These are phyloP conservation scores for Eulemur mongoz DNA, from an alignment of 2,797 vertebrate genomes.

Conservation along the genomic window DNA sequence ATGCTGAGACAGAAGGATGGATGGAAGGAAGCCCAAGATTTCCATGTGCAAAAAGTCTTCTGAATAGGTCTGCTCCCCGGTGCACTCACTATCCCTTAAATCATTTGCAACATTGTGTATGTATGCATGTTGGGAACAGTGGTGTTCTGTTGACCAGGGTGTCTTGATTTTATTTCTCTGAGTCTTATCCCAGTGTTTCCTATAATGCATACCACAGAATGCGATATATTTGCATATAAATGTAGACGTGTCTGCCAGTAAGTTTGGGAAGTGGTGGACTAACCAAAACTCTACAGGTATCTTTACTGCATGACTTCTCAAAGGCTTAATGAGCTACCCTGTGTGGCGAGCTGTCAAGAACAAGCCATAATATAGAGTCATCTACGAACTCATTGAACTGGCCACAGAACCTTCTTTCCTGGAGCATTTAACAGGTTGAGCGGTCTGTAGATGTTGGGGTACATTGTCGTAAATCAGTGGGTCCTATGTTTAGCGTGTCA, in stretches of 20 bases:
- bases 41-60: background rate
- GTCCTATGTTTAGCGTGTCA: background rate
- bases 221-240: background rate
- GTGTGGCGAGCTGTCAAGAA: background rate
- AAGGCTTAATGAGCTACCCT: background rate
- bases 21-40: background rate
- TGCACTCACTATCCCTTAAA: background rate
- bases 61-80: background rate
- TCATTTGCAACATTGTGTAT: background rate
- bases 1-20: background rate
- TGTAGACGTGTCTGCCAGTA: background rate
- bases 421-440: background rate
- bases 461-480: background rate
- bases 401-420: background rate
- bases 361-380: background rate
- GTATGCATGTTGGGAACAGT: background rate
- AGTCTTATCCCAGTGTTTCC: background rate
- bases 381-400: background rate
- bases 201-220: background rate
- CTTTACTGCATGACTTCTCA: background rate
- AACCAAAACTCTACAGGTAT: background rate
- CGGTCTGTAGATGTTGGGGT: background rate
- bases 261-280: background rate
- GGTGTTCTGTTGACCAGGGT: background rate
- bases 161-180: slow-evolving; percentile 32